Percentiles rank a stretch among this genome's conserved stretches.
phyloP scores from a whole-genome alignment of 2,888 invertebrate genomes.

The Lysandra bellargus region DNA sequence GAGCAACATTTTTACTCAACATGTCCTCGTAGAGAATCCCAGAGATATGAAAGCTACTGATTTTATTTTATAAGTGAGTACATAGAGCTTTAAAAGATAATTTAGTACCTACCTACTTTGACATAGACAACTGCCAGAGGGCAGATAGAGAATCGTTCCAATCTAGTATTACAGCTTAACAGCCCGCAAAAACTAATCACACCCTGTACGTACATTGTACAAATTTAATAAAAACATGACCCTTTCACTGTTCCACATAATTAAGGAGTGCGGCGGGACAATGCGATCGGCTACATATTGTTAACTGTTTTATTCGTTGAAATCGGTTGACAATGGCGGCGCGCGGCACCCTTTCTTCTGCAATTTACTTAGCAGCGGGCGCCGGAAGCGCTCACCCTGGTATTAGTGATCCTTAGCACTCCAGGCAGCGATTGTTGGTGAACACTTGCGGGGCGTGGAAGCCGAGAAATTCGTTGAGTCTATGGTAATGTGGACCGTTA shows the following conservation, averaged over 20 bases:
- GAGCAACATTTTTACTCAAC: too few species aligned
- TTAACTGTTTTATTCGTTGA: constrained; percentile 73
- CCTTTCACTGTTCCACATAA: constrained; percentile 78
- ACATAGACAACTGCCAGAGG: too few species aligned
- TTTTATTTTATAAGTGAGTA: too few species aligned
- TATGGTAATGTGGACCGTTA: constrained; percentile 15
- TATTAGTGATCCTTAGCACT: constrained; percentile 70
- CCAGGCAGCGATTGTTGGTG: constrained; percentile 64
- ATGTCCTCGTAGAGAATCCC: too few species aligned
- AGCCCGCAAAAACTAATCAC: constrained; percentile 41
- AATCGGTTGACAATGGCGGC: constrained; percentile 76
- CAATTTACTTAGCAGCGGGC: constrained; percentile 76
- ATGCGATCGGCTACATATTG: constrained; percentile 75
- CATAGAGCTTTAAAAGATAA: too few species aligned
- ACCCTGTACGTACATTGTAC: constrained; percentile 59
- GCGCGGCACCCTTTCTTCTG: constrained; percentile 73
- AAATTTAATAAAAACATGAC: constrained; percentile 80
- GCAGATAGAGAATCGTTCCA: too few species aligned
- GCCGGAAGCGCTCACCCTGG: constrained; percentile 73
- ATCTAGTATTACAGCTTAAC: too few species aligned
- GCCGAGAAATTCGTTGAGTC: constrained; percentile 39
- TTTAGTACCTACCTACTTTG: too few species aligned
- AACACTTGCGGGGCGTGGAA: constrained; percentile 69
- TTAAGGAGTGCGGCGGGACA: constrained; percentile 74
- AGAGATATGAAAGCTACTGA: too few species aligned